phyloP scores from a whole-genome alignment of 2,888 invertebrate genomes.

The Cerastis leucographa region DNA sequence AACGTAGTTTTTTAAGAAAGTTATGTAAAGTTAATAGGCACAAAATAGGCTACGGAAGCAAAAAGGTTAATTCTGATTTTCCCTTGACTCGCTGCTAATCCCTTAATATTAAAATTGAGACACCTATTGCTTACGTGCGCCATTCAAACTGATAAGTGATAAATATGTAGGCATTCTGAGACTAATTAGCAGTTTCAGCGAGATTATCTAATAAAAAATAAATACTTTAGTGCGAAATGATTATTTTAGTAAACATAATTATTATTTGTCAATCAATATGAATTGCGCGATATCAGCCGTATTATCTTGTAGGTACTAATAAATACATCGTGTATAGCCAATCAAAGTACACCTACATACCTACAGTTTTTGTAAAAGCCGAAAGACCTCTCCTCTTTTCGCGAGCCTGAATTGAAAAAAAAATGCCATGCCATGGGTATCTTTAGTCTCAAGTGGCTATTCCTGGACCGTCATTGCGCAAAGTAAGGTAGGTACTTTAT shows the following conservation, averaged over 20 bases:
- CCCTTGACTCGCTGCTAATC: not conserved
- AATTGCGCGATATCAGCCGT: not conserved
- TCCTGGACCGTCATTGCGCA: not conserved
- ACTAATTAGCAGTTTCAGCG: constrained; percentile 12
- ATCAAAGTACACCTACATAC: not conserved
- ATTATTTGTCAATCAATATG: constrained; percentile 3
- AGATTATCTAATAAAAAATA: constrained; percentile 10
- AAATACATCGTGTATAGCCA: not conserved
- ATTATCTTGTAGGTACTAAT: not conserved
- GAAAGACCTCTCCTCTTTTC: not conserved
- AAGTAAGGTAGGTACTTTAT: not conserved
- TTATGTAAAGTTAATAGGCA: too few species aligned
- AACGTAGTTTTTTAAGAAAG: not conserved
- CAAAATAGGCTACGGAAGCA: not conserved
- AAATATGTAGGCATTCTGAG: too few species aligned
- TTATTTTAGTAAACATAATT: not conserved
- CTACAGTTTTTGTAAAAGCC: not conserved
- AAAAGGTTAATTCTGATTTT: not conserved
- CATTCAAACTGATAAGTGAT: constrained; percentile 15
- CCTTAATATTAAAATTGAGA: not conserved
- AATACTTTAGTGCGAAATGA: constrained; percentile 1
- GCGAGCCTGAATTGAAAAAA: not conserved
- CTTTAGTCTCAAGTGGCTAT: not conserved
- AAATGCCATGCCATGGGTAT: not conserved
- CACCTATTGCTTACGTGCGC: not conserved